A percentile compares a stretch with the other conserved stretches of the same genome.
These are phyloP conservation scores for Dusona sp. DNA, from an alignment of 2,888 invertebrate genomes.

Conservation along the genomic window DNA sequence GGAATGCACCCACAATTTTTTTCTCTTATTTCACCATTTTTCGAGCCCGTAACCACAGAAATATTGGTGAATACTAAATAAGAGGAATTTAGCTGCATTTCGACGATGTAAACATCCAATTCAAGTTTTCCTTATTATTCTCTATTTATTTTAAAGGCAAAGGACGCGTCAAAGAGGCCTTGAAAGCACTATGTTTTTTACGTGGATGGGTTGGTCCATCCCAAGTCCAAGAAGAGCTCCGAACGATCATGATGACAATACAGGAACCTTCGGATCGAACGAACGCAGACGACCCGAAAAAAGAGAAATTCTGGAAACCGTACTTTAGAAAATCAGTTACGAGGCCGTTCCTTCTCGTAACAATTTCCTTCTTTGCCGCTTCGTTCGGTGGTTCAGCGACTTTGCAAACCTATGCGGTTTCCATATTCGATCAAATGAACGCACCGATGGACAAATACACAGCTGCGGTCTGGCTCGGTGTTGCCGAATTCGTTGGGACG, in stretches of 20 bases:
- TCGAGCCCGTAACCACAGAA: not conserved
- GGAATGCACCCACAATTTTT: not conserved
- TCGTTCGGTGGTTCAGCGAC: slow-evolving; percentile 92
- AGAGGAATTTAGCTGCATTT: not conserved
- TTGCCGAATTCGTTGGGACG: slow-evolving; percentile 89
- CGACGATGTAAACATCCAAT: not conserved
- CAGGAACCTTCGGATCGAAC: slow-evolving; percentile 76
- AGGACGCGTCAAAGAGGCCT: slow-evolving; percentile 88
- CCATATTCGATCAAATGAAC: slow-evolving; percentile 89
- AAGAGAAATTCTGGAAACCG: slow-evolving; percentile 79
- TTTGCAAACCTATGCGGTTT: slow-evolving; percentile 90
- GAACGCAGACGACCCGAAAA: slow-evolving; percentile 43
- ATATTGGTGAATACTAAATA: not conserved
- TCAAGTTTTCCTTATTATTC: not conserved
- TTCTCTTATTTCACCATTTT: not conserved
- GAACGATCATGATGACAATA: slow-evolving; percentile 85
- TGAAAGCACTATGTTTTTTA: slow-evolving; percentile 90
- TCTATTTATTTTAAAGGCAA: slow-evolving; percentile 81
- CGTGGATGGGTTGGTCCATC: slow-evolving; percentile 90
- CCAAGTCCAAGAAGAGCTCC: slow-evolving; percentile 87
- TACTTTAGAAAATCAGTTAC: slow-evolving; percentile 88
- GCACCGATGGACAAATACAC: slow-evolving; percentile 92
- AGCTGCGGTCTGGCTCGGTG: slow-evolving; percentile 90
- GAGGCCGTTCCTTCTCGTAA: slow-evolving; percentile 89
- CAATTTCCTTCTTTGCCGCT: slow-evolving; percentile 89